These are phyloP conservation scores for Prunella himalayana DNA, from an alignment of 2,113 vertebrate species.

Conservation along the genomic window DNA sequence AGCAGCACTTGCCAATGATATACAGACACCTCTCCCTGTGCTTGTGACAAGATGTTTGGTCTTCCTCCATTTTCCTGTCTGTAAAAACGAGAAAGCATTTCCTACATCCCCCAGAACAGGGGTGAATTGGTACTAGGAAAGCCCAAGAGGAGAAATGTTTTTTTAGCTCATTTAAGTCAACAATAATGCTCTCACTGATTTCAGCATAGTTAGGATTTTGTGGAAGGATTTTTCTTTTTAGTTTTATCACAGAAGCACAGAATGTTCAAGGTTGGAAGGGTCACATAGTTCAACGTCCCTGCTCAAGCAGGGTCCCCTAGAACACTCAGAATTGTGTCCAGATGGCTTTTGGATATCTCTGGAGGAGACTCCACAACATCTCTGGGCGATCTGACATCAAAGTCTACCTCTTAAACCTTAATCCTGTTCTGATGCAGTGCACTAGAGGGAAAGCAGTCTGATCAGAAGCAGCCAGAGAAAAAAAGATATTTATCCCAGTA, in stretches of 20 bases:
- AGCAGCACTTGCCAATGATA: fast-evolving
- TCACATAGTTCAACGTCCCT: neutral
- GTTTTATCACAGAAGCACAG: neutral
- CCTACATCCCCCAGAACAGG: neutral
- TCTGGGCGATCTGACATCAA: neutral
- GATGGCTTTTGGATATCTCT: neutral
- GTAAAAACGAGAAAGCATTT: neutral
- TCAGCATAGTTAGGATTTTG: neutral
- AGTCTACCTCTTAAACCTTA: neutral
- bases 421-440: neutral
- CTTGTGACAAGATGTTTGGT: neutral
- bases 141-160: neutral
- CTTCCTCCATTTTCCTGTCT: neutral
- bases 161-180: neutral
- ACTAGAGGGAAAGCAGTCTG: neutral
- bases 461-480: neutral
- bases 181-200: neutral
- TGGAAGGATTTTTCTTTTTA: neutral
- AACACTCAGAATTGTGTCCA: neutral
- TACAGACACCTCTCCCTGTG: neutral
- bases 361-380: neutral
- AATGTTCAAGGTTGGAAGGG: neutral
- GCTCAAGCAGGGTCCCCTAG: neutral
- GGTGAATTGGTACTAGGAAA: neutral
- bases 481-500: neutral